phyloP scores from a whole-genome alignment of 2,888 invertebrate species.

The Ichneumoninae sp. region DNA sequence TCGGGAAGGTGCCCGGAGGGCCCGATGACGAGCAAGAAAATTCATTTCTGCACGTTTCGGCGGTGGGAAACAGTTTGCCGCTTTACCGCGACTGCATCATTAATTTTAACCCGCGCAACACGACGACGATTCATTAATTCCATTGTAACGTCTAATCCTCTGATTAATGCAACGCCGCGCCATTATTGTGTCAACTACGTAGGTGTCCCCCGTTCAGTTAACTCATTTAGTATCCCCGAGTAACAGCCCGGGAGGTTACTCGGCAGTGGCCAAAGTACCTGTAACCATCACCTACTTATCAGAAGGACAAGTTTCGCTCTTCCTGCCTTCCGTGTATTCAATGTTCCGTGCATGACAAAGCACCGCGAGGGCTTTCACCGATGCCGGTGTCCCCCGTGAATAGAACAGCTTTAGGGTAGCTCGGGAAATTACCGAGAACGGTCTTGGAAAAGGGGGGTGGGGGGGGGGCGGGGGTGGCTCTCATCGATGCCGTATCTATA shows the following conservation, averaged over 20 bases:
- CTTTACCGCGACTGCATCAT: slow-evolving; percentile 40
- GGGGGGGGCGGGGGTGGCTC: not conserved
- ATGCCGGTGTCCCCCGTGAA: slow-evolving; percentile 51
- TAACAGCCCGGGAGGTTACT: not conserved
- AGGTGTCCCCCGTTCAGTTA: slow-evolving; percentile 46
- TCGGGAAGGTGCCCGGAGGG: not conserved
- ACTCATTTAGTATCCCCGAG: slow-evolving; percentile 51
- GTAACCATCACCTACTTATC: slow-evolving; percentile 56
- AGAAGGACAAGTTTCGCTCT: slow-evolving; percentile 51
- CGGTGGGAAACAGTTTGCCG: slow-evolving; percentile 10
- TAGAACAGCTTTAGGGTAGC: slow-evolving; percentile 43
- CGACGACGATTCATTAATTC: slow-evolving; percentile 64
- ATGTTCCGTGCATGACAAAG: slow-evolving; percentile 65
- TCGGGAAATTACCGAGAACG: slow-evolving; percentile 51
- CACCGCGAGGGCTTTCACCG: slow-evolving; percentile 51
- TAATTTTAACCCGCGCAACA: slow-evolving; percentile 39
- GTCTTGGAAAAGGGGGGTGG: not conserved
- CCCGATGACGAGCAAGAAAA: slow-evolving; percentile 28
- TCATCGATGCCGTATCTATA: not conserved
- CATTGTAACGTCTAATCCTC: slow-evolving; percentile 63
- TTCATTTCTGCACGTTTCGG: slow-evolving; percentile 28
- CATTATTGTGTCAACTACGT: slow-evolving; percentile 6
- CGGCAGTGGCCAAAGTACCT: slow-evolving; percentile 35
- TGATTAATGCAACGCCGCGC: slow-evolving; percentile 59
- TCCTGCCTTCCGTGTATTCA: slow-evolving; percentile 32